phyloP scores from a whole-genome alignment of 2,113 vertebrate genomes.

The Caranx ignobilis region DNA sequence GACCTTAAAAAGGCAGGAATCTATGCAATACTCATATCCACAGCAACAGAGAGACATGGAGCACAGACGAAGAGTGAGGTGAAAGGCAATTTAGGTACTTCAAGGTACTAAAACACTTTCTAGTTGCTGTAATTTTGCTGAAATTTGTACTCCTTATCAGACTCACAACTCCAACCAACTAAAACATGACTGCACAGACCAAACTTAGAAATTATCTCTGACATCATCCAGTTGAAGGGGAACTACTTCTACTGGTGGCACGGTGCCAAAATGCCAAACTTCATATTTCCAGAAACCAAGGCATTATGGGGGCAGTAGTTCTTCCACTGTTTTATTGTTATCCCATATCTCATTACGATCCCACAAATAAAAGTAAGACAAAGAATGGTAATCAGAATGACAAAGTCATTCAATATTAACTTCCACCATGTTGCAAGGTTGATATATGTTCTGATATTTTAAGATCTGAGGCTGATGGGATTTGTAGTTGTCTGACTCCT shows the following conservation, averaged over 20 bases:
- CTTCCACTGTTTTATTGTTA: too few species aligned
- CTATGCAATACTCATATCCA: not conserved
- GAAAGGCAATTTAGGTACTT: not conserved
- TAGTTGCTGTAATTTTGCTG: not conserved
- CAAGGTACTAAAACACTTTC: not conserved
- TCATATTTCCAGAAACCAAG: too few species aligned
- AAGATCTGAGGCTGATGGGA: not conserved
- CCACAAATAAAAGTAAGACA: too few species aligned
- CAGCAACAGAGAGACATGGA: not conserved
- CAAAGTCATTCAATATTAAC: not conserved
- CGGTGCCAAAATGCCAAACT: too few species aligned
- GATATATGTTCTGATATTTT: not conserved
- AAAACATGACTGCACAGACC: not conserved
- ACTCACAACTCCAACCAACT: not conserved
- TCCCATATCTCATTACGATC: too few species aligned
- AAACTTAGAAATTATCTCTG: not conserved
- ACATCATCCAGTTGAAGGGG: not conserved
- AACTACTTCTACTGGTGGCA: not conserved
- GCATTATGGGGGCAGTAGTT: too few species aligned
- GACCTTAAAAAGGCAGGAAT: constrained; percentile 5
- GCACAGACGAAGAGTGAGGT: not conserved
- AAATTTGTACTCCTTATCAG: not conserved
- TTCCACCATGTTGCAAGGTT: not conserved
- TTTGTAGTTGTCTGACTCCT: not conserved
- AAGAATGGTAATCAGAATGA: not conserved